Percentiles rank a stretch among this genome's conserved stretches.
Conservation (phyloP, 2,888 invertebrate species). For the Cacoxenus indagator region DNA sequence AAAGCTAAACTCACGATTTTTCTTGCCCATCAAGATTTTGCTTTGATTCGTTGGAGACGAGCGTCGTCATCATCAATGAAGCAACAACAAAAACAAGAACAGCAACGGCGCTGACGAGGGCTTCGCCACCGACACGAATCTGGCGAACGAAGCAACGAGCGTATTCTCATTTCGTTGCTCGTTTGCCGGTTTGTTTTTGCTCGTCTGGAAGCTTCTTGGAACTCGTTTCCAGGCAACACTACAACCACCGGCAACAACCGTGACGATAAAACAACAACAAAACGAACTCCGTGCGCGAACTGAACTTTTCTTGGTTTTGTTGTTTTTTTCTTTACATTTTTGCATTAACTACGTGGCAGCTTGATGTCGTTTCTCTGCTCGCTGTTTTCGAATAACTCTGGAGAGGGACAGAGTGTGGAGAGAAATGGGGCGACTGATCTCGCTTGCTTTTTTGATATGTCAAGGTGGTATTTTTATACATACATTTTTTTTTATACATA, state of each 20-base stretch:
- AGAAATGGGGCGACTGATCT: too few species aligned
- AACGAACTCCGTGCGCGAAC: conserved; percentile 10
- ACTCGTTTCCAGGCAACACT: conserved; percentile 14
- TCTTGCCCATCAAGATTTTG: conserved; percentile 22
- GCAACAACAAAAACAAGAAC: not conserved
- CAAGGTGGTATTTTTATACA: too few species aligned
- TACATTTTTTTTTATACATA: too few species aligned
- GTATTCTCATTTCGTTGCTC: not conserved
- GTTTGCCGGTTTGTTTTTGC: not conserved
- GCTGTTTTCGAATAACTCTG: too few species aligned
- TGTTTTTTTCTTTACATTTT: not conserved
- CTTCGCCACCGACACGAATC: not conserved
- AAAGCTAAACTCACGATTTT: conserved; percentile 19
- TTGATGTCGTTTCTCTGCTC: too few species aligned
- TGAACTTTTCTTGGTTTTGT: not conserved
- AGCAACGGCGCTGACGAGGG: too few species aligned
- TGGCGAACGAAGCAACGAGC: not conserved
- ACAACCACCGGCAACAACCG: not conserved
- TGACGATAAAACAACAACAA: not conserved
- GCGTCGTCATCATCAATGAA: not conserved
- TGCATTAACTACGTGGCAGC: not conserved
- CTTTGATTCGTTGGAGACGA: not conserved
- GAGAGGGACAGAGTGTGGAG: too few species aligned
- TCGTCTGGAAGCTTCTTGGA: conserved; percentile 8
- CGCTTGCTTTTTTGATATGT: too few species aligned